These are phyloP conservation scores for Dendrocopos noguchii DNA, from an alignment of 2,113 vertebrate genomes.

Conservation along the genomic window DNA sequence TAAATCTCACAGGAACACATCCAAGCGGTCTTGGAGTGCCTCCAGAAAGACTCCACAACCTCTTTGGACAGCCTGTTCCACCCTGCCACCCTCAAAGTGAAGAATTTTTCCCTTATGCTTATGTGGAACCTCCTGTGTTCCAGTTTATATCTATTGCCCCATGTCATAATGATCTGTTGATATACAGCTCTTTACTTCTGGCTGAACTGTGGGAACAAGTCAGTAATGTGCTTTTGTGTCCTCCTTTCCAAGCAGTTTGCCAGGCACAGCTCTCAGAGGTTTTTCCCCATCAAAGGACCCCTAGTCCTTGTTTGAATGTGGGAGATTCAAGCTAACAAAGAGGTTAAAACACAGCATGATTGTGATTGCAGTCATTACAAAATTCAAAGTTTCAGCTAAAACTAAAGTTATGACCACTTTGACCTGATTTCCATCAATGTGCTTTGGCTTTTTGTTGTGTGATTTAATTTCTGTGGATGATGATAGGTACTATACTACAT, in stretches of 20 bases:
- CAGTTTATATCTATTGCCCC: too few species aligned
- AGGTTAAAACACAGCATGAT: constrained; percentile 29
- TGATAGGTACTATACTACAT: not conserved
- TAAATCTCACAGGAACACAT: too few species aligned
- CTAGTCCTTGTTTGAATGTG: not conserved
- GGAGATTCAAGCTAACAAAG: constrained; percentile 18
- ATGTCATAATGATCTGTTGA: not conserved
- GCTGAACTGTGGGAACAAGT: not conserved
- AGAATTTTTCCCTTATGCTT: too few species aligned
- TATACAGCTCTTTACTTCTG: not conserved
- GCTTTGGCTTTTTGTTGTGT: not conserved
- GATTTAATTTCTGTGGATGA: not conserved
- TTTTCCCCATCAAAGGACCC: not conserved
- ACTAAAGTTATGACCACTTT: not conserved
- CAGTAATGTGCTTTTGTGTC: not conserved
- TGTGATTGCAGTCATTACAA: constrained; percentile 39
- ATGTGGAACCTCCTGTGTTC: too few species aligned
- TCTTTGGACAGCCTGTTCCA: too few species aligned
- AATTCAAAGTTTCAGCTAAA: not conserved
- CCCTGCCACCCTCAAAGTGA: too few species aligned
- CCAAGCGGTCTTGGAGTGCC: too few species aligned
- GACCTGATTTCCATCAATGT: constrained; percentile 42
- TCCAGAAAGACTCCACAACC: too few species aligned
- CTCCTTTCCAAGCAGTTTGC: constrained; percentile 8
- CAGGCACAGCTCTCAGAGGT: not conserved